phyloP scores from a whole-genome alignment of 2,797 vertebrate genomes.

The Sebastolobus alascanus region DNA sequence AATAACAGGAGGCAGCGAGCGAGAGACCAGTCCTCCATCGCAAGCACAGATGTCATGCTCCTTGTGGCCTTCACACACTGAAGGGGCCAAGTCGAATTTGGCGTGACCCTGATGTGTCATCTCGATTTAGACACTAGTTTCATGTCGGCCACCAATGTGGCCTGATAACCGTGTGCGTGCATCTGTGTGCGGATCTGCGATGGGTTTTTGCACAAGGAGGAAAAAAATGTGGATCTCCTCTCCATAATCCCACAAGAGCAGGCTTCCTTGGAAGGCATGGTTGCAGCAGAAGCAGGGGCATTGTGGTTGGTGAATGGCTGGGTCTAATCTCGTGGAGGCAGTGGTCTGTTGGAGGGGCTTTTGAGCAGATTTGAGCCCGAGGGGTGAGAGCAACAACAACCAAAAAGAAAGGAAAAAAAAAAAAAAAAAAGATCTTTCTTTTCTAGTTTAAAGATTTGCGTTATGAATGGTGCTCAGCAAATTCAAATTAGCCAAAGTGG shows the following conservation, averaged over 20 bases:
- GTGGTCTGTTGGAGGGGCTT: conserved; percentile 74
- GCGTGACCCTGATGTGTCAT: conserved; percentile 82
- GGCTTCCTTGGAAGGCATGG: conserved; percentile 74
- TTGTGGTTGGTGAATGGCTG: conserved; percentile 74
- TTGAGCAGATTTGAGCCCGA: conserved; percentile 73
- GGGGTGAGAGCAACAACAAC: conserved; percentile 56
- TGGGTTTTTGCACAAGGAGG: conserved; percentile 46
- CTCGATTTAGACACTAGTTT: conserved; percentile 75
- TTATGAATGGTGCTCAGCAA: conserved; percentile 45
- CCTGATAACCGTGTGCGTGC: conserved; percentile 55
- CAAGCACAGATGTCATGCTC: conserved; percentile 75
- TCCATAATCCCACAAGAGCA: conserved; percentile 72
- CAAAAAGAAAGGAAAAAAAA: background rate
- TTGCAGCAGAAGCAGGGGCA: conserved; percentile 62
- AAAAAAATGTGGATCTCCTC: conserved; percentile 62
- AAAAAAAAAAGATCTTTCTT: conserved; percentile 29
- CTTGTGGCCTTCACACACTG: conserved; percentile 78
- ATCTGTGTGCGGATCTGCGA: conserved; percentile 7
- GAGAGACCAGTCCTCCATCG: conserved; percentile 60
- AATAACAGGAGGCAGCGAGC: conserved; percentile 60
- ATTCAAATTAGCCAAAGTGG: conserved; percentile 62
- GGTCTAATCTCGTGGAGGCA: conserved; percentile 77
- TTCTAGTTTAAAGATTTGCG: conserved; percentile 52
- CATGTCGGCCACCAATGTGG: conserved; percentile 46
- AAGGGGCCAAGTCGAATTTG: conserved; percentile 73